Evolutionary conservation across 2,797 vertebrate species (phyloP), one percentile per base, ranked within the genome.

Genomic region (Tachyglossus aculeatus): DNA sequence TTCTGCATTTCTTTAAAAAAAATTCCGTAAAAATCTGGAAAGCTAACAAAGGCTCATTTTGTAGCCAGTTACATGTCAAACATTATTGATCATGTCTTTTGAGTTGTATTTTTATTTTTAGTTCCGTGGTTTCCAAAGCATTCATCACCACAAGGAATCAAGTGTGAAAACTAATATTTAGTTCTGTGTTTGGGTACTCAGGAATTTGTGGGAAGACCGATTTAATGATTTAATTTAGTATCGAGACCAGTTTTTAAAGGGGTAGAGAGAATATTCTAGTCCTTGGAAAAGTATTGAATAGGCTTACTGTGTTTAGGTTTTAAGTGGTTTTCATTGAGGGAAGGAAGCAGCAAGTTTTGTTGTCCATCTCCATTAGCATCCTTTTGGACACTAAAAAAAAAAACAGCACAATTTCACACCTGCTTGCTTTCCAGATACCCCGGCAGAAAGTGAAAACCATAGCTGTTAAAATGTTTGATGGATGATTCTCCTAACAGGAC

Each of bases 401-500:
- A 1, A 58, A 58, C 83, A 77, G 86, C 56, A 73, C 67, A 36
- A 44, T 82, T 61, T 79, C 74, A 64, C 67, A 76, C 80, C 71
- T 86, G 85, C 82, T 77, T 1, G 65, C 78, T 80, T 84, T 75
- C 76, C 73, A 71, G 66, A 78, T 80, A 85, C 78, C 61, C 43
- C 71, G 52, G 48, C 63, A 14, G 84, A 83, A 90, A 90, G 88
- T 44, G 81, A 92, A 92, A 88, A 82, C 88, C 84, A 61, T 79
- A 61, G 74, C 78, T 90, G 77, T 88, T 91, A 88, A 82, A 75
- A 81, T 77, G 77, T 83, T 86, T 84, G 88, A 87, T 88, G 89
- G 85, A 80, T 89, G 84, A 88, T 91, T 87, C 86, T 84, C 83
- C 87, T 84, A 82, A 87, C 82, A 51, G 80, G 82, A 87, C 50